Base-by-base conservation (phyloP, 2,797 vertebrate genomes). In the Falco concolor region DNA sequence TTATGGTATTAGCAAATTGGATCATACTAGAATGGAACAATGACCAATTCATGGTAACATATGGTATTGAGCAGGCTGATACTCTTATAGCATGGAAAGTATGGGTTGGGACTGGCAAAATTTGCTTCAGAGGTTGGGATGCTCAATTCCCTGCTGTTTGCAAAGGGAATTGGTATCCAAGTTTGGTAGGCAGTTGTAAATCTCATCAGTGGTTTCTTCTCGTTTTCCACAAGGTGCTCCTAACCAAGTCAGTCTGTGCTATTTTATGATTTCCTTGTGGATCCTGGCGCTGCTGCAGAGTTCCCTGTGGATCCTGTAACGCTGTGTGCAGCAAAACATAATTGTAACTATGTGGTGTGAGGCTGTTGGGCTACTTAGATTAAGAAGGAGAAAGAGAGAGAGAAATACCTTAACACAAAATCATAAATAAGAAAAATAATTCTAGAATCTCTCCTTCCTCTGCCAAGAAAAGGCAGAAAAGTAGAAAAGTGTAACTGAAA, bases 181-280 rank as follows among this genome's bases (percentile, higher is more conserved):
- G 23, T 93, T 84, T 76, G 78, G 81, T 89, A 89, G 68, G n/a
- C 81, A 81, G 86, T 94, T 93, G 93, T 87, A 95, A 95, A 96
- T 95, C 88, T 90, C 90, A 79, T 90, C 84, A 89, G 15, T 78
- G 72, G 53, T 69, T 90, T 92, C 80, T 84, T 74, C 93, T 87
- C 6, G 14, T 94, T 97, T 96, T 96, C 94, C 88, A 95, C 65
- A 84, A 94, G 90, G 84, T 95, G 72, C 70, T 93, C 34, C 88
- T 85, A 82, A 96, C 89, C n/a, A 84, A 92, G 69, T 56, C 67
- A 75, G 52, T 77, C 70, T 90, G 69, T 76, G 54, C 63, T 91
- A 44, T 86, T 90, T 95, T 63, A 82, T 85, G 75, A 63, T 87
- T 95, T 96, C 36, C 74, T 90, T 92, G 53, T 93, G 94, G 85